Evolutionary conservation across 2,888 invertebrate species (phyloP), one percentile per base, ranked within the genome.

Genomic region (Caenorhabditis sp.): DNA sequence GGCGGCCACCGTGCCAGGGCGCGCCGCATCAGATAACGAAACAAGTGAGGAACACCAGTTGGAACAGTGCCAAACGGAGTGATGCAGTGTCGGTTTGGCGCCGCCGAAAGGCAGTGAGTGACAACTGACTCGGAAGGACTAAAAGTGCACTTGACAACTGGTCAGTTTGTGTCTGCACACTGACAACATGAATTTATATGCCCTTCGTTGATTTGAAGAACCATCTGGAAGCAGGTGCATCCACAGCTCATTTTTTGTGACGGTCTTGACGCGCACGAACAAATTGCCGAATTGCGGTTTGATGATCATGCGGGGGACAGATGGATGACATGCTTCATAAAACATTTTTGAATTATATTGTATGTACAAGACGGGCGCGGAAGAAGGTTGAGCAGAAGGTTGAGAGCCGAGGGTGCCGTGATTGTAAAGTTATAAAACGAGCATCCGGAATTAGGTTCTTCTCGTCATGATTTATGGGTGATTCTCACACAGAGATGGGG

Each of bases 1-100:
- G 66, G 50, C 56, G 66, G 37, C 50, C 58, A 66, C 58, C 66
- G 66, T 66, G 66, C 66, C 66, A 56, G 66, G 66, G 50, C 4
- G 46, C 53, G n/a, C n/a, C n/a, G 24, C 20, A 68, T 68, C 35
- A 68, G 59, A 59, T 58, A 58, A 68, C n/a, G 52, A 50, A 20
- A 58, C 37, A 30, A 6, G 22, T 17, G 39, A 3, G 30, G 65
- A 66, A 58, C 50, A 41, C 41, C 55, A 56, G 20, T 66, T 66
- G 66, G 66, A 66, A 66, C 66, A 20, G 66, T 45, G 66, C 68
- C 52, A 59, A 41, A 26, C 13, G 26, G 30, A 37, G 46, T 66
- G 58, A 66, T 66, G 15, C 45, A 56, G 39, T 15, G 62, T 52
- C 30, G 17, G 6, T 61, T 41, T 62, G 61, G 65, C 53, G 46